Evolutionary conservation across 2,113 vertebrate genomes (phyloP).

Genomic region (Syngnathoides biaculeatus): DNA sequence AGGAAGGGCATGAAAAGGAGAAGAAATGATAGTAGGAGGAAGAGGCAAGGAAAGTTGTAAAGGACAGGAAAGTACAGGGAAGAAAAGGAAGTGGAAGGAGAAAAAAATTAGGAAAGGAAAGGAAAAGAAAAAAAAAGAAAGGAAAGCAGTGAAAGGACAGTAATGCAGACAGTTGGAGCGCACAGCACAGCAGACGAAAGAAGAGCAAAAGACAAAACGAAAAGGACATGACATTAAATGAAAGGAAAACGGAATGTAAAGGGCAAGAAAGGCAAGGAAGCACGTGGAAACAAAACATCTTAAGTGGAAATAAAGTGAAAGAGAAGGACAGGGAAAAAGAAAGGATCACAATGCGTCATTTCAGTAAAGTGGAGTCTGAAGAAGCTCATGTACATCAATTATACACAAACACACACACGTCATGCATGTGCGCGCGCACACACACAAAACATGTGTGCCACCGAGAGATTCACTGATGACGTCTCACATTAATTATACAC

Average conservation of each 20-base stretch:
- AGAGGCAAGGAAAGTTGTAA: too few species aligned
- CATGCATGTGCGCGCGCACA: slow-evolving; percentile 38
- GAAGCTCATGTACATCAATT: slow-evolving; percentile 52
- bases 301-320: not conserved
- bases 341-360: not conserved
- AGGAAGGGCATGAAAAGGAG: not conserved
- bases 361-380: slow-evolving; percentile 9
- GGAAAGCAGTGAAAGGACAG: too few species aligned
- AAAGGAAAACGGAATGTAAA: not conserved
- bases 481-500: slow-evolving; percentile 66
- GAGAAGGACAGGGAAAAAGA: not conserved
- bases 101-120: too few species aligned
- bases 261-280: not conserved
- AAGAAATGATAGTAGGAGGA: not conserved
- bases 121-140: not conserved
- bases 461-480: slow-evolving; percentile 61
- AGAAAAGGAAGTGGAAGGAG: too few species aligned
- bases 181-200: too few species aligned
- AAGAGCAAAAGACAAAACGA: too few species aligned
- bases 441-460: slow-evolving; percentile 30
- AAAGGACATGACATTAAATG: not conserved
- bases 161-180: too few species aligned
- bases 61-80: not conserved
- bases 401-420: slow-evolving; percentile 33
- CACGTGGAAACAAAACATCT: not conserved